These are phyloP conservation scores for Sphecodes monilicornis DNA, from an alignment of 2,888 invertebrate species.

Conservation along the genomic window DNA sequence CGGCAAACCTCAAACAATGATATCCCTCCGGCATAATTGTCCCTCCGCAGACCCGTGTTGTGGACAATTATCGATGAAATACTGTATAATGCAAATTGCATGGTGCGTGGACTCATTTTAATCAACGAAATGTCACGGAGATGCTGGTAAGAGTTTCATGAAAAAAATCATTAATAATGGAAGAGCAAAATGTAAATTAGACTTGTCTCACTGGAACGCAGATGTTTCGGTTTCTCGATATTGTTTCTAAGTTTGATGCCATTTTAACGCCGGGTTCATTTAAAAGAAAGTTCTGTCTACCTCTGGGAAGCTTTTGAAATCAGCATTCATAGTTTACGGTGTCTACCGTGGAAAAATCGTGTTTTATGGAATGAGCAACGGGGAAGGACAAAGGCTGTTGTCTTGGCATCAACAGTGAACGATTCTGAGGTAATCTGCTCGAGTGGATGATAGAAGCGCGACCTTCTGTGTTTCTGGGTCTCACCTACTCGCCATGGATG, in stretches of 20 bases:
- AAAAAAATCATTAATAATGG: neutral
- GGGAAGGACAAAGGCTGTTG: neutral
- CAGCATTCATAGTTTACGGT: too few species aligned
- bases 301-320: too few species aligned
- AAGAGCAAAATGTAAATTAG: neutral
- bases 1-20: too few species aligned
- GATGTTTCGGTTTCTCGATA: too few species aligned
- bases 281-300: too few species aligned
- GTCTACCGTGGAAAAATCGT: neutral
- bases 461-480: slow-evolving; percentile 34
- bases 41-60: too few species aligned
- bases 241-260: too few species aligned
- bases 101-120: neutral
- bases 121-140: neutral
- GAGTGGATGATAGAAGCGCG: slow-evolving; percentile 26
- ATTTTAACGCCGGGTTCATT: too few species aligned
- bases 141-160: neutral
- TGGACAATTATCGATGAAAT: too few species aligned
- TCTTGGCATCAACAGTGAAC: slow-evolving; percentile 19
- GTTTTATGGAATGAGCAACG: neutral
- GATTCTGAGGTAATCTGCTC: slow-evolving; percentile 30
- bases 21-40: too few species aligned
- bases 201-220: too few species aligned
- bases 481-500: slow-evolving; percentile 46
- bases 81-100: neutral